Base-by-base conservation (phyloP, 2,113 vertebrate species). In the Coturnix japonica region DNA sequence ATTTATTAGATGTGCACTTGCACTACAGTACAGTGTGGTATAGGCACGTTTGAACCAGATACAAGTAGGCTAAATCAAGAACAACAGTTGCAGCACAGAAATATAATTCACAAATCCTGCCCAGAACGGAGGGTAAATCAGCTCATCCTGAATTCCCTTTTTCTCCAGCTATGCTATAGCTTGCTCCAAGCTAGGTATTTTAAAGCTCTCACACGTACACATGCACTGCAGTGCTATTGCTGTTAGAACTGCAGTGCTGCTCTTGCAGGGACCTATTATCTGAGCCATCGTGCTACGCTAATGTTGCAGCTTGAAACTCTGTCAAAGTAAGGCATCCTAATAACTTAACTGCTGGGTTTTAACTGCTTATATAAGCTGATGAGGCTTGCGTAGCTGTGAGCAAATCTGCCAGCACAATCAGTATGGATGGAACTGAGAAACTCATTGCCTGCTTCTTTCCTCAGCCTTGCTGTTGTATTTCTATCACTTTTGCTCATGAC, bases 11-110 rank as follows among this genome's bases (percentile, higher is more conserved):
- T 79, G 84, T 92, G 95, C 23, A 0, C 87, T 93, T 70, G 95
- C 94, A 76, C 94, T 94, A 81, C 87, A 92, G 95, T 92, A 78
- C 89, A 44, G 77, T 81, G 80, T 95, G 90, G 87, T 75, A 53
- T 69, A 89, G 89, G 93, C 95, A 94, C 91, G 72, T 84, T 47
- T 56, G 70, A 86, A 78, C 81, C 11, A 23, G 56, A 17, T 89
- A 85, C 91, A 82, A 35, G 81, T 81, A 82, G 63, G n/a, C 89
- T 69, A 91, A 76, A 71, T 91, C 71, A 70, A 87, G 87, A 85
- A 96, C 87, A 89, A 46, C 28, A 57, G 81, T 54, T 92, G 93
- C 93, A 89, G 93, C 87, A 70, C 85, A 91, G 78, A 87, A 76
- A 92, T 0, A 2, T 37, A 80, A 85, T 92, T 71, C 21, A 37